Evolutionary conservation across 2,888 invertebrate species (phyloP).

Genomic region (Nymphalis polychloros): DNA sequence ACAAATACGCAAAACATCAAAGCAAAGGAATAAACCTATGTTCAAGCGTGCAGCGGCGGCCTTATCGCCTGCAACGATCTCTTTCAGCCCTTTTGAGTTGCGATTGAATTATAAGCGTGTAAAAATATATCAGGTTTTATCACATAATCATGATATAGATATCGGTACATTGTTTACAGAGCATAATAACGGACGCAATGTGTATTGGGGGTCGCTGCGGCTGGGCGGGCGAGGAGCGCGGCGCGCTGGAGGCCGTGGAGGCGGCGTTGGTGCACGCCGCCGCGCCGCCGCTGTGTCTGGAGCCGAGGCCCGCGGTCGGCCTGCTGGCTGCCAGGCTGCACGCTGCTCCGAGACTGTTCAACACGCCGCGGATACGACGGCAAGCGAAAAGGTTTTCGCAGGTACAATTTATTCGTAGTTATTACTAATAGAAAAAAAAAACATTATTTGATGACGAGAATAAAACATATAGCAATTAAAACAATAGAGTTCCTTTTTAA

Average conservation of each 20-base stretch:
- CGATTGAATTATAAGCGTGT: too few species aligned
- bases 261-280: slow-evolving; percentile 92
- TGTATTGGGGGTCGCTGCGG: slow-evolving; percentile 78
- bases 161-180: slow-evolving; percentile 59
- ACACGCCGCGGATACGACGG: slow-evolving; percentile 87
- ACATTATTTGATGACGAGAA: too few species aligned
- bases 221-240: slow-evolving; percentile 89
- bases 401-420: slow-evolving; percentile 57
- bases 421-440: neutral
- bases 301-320: slow-evolving; percentile 92
- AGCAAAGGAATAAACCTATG: too few species aligned
- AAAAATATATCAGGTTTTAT: too few species aligned
- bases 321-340: slow-evolving; percentile 88
- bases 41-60: too few species aligned
- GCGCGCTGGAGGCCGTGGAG: slow-evolving; percentile 85
- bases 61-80: too few species aligned
- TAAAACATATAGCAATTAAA: too few species aligned
- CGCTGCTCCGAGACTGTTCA: slow-evolving; percentile 87
- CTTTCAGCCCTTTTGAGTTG: too few species aligned
- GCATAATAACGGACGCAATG: slow-evolving; percentile 84
- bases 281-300: slow-evolving; percentile 92
- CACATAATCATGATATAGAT: too few species aligned
- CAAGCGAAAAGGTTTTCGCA: slow-evolving; percentile 90
- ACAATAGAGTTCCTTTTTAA: too few species aligned
- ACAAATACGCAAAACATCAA: too few species aligned